A percentile compares a stretch with the other conserved stretches of the same genome.
Conservation (phyloP, 2,113 vertebrate species). For the Steatornis caripensis region DNA sequence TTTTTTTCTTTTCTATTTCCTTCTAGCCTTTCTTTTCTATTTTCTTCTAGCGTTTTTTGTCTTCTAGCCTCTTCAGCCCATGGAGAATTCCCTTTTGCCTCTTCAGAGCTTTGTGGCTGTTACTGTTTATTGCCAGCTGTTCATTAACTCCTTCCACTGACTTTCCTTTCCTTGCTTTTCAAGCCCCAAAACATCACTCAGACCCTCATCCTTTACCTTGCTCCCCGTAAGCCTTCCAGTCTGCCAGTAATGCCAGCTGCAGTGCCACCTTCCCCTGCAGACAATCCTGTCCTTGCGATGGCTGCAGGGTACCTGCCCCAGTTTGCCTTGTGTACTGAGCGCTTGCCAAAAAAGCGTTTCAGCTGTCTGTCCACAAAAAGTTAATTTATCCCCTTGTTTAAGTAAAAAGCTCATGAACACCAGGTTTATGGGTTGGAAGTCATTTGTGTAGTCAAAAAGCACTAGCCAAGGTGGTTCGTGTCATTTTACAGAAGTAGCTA, state of each 20-base stretch:
- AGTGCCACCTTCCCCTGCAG: background rate
- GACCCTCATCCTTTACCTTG: background rate
- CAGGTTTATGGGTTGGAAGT: background rate
- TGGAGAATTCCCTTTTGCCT: background rate
- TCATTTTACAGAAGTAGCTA: background rate
- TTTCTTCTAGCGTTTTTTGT: background rate
- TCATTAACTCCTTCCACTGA: background rate
- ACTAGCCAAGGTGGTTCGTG: background rate
- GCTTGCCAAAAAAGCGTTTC: background rate
- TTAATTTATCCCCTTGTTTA: background rate
- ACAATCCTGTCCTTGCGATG: background rate
- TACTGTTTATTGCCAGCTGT: background rate
- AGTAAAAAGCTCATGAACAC: background rate
- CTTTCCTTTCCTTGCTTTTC: background rate
- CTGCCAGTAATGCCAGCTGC: background rate
- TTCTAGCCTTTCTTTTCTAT: background rate
- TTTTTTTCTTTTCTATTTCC: background rate
- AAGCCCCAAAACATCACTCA: background rate
- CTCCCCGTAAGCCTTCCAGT: background rate
- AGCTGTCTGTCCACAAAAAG: background rate
- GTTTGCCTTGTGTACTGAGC: background rate
- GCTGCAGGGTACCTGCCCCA: background rate
- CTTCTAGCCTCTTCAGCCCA: background rate
- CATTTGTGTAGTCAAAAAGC: background rate
- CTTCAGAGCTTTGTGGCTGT: background rate